Conservation (phyloP, 2,113 vertebrate species). For the Tachuris rubrigastra region DNA sequence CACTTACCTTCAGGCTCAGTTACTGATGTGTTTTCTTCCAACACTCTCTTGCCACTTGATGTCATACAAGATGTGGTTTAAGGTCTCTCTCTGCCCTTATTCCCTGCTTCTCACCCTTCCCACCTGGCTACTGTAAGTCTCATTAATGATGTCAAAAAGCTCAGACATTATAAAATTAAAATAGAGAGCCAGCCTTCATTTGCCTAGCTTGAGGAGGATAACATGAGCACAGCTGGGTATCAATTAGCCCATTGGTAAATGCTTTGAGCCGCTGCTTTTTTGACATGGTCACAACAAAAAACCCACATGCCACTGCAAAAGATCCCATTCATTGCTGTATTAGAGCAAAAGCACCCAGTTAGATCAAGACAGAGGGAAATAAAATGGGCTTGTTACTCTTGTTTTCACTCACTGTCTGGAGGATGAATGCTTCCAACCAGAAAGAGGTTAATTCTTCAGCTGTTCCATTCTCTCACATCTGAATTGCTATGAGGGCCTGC, state of each 20-base stretch:
- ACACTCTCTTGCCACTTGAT: neutral
- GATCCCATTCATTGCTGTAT: neutral
- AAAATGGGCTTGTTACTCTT: neutral
- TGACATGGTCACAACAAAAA: neutral
- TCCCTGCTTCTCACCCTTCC: neutral
- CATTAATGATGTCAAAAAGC: neutral
- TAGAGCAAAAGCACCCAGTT: neutral
- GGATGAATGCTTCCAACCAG: neutral
- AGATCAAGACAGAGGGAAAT: neutral
- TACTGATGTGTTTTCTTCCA: neutral
- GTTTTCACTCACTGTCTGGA: neutral
- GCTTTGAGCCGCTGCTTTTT: neutral
- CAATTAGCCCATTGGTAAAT: neutral
- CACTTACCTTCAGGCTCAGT: neutral
- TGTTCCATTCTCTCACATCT: neutral
- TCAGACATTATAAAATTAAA: neutral
- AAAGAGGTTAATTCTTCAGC: neutral
- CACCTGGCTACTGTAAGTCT: neutral
- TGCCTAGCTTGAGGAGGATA: neutral
- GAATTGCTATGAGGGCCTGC: neutral
- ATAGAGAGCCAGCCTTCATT: neutral
- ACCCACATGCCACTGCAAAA: neutral
- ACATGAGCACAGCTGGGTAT: neutral
- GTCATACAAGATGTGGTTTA: neutral
- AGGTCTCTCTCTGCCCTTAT: neutral